A percentile compares a stretch with the other conserved stretches of the same genome.
Conservation (phyloP, 1,140 invertebrate species). For the Oscheius sp. region DNA sequence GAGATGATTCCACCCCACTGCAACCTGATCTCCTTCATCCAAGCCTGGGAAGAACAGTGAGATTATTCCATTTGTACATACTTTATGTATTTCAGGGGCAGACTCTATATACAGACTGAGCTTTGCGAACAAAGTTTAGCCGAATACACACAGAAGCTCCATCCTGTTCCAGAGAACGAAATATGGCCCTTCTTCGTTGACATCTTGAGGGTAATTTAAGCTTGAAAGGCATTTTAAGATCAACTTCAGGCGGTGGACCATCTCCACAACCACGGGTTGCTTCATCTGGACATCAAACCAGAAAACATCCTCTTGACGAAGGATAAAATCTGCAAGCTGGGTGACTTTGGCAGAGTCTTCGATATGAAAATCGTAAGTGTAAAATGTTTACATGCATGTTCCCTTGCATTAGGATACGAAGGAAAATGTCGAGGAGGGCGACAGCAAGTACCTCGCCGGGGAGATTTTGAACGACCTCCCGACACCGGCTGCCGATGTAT, state of each 20-base stretch:
- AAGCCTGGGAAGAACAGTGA: conserved; percentile 74
- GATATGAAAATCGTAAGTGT: conserved; percentile 67
- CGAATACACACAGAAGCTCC: conserved; percentile 61
- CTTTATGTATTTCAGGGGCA: conserved; percentile 51
- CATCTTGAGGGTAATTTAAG: conserved; percentile 62
- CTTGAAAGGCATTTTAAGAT: neutral
- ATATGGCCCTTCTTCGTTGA: conserved; percentile 67
- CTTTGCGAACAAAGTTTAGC: conserved; percentile 67
- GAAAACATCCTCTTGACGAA: conserved; percentile 72
- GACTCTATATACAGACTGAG: conserved; percentile 74
- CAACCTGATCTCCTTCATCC: conserved; percentile 71
- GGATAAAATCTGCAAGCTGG: conserved; percentile 70
- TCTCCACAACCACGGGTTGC: conserved; percentile 70
- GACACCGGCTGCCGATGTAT: conserved; percentile 66
- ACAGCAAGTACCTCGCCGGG: conserved; percentile 74
- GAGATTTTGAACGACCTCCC: conserved; percentile 72
- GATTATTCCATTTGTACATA: neutral
- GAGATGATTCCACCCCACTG: conserved; percentile 70
- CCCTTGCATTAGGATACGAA: conserved; percentile 62
- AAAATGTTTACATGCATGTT: neutral
- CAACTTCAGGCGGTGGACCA: conserved; percentile 68
- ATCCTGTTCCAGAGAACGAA: conserved; percentile 64
- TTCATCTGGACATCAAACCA: conserved; percentile 76
- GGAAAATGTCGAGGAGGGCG: conserved; percentile 71
- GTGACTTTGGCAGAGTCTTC: conserved; percentile 74